A percentile compares a stretch with the other conserved stretches of the same genome.
Evolutionary conservation across 1,140 invertebrate species (phyloP).

Genomic region (Temnothorax nylanderi): DNA sequence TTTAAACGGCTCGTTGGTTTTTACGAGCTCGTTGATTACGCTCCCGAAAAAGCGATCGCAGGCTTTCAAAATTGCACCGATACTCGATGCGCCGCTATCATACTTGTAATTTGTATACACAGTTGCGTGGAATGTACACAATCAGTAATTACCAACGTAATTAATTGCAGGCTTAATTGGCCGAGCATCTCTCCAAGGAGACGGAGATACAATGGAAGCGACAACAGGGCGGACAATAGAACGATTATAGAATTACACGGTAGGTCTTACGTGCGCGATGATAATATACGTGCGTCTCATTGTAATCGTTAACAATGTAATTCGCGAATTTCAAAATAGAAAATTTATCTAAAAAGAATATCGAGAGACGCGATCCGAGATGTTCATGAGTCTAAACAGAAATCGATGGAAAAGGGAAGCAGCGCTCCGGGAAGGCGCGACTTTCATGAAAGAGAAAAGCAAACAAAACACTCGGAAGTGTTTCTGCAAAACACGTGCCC

Average conservation of each 20-base stretch:
- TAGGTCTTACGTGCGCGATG: constrained; percentile 11
- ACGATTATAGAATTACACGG: constrained; percentile 47
- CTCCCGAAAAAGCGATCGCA: background rate
- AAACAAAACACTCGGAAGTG: constrained; percentile 53
- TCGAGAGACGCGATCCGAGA: background rate
- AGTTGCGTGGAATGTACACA: background rate
- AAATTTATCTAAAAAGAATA: background rate
- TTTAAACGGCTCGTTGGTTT: constrained; percentile 3
- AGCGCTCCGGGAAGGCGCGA: background rate
- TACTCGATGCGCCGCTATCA: background rate
- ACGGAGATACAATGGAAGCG: constrained; percentile 34
- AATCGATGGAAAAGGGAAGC: background rate
- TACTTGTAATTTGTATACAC: no score
- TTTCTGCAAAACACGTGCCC: constrained; percentile 33
- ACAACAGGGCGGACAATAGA: constrained; percentile 15
- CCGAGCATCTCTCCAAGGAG: constrained; percentile 33
- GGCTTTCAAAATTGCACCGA: background rate
- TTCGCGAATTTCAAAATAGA: background rate
- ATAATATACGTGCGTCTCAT: background rate
- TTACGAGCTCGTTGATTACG: background rate
- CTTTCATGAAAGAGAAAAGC: background rate
- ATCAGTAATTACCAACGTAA: constrained; percentile 46
- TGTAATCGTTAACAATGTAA: constrained; percentile 34
- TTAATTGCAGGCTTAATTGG: constrained; percentile 54
- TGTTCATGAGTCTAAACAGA: background rate